phyloP scores from a whole-genome alignment of 2,113 vertebrate genomes.

The Campylomormyrus numenius region DNA sequence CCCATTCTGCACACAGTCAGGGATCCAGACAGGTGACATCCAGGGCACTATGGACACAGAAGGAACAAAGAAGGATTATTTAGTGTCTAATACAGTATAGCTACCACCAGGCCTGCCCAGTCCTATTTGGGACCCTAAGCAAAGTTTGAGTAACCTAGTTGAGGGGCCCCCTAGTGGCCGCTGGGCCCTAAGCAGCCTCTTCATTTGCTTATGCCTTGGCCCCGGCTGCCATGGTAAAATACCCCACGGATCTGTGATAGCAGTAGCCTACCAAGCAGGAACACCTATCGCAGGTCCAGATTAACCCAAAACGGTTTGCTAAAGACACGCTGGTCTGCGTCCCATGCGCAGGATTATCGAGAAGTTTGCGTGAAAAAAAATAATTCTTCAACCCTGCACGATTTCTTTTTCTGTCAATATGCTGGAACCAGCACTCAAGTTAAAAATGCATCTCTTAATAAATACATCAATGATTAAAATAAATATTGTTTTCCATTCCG shows the following conservation, averaged over 20 bases:
- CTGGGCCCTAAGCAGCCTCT: neutral
- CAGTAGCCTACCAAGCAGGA: neutral
- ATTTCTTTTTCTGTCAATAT: neutral
- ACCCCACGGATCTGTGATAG: neutral
- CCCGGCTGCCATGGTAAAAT: neutral
- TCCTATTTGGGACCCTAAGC: neutral
- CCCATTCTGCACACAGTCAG: constrained; percentile 44
- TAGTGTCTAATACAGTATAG: neutral
- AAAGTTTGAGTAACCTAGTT: neutral
- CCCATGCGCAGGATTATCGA: neutral
- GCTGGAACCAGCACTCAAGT: neutral
- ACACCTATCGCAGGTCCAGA: neutral
- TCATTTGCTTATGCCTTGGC: neutral
- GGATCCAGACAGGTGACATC: neutral
- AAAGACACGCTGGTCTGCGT: neutral
- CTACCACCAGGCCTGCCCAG: neutral
- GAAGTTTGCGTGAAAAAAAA: neutral
- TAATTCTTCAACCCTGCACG: neutral
- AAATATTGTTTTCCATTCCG: neutral
- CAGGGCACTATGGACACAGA: neutral
- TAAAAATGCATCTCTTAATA: neutral
- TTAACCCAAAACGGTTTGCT: neutral
- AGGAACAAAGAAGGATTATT: neutral
- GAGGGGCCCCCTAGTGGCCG: neutral
- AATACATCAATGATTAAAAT: neutral